phyloP scores from a whole-genome alignment of 2,113 vertebrate genomes.

The Ifrita kowaldi region DNA sequence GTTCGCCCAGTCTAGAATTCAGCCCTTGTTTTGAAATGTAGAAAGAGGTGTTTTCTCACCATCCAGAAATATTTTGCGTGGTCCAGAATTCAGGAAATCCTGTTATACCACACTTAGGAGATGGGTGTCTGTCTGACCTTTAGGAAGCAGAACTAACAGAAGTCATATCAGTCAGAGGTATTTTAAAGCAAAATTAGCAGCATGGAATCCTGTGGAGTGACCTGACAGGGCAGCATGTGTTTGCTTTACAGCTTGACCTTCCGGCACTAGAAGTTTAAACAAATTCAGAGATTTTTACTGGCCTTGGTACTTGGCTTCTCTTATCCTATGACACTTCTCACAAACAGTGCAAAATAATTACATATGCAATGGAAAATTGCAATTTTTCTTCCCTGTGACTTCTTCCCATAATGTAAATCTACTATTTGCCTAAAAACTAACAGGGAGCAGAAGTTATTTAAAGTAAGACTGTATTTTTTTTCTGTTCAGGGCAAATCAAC shows the following conservation, averaged over 20 bases:
- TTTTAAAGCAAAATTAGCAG: constrained; percentile 5
- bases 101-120: background rate
- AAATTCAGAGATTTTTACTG: background rate
- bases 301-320: background rate
- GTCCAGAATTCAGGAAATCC: background rate
- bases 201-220: background rate
- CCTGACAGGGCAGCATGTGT: background rate
- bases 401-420: background rate
- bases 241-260: background rate
- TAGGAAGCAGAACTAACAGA: background rate
- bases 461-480: background rate
- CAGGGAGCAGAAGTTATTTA: background rate
- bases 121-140: background rate
- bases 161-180: background rate
- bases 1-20: background rate
- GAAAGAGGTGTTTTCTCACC: background rate
- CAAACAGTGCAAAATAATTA: background rate
- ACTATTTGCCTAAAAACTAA: background rate
- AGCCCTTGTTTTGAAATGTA: background rate
- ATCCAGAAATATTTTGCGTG: background rate
- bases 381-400: background rate
- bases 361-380: background rate
- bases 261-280: background rate
- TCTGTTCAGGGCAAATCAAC: background rate
- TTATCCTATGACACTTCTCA: background rate